A percentile compares a stretch with the other conserved stretches of the same genome.
Evolutionary conservation across 2,888 invertebrate species (phyloP).

Genomic region (Dyspetes luteomarginatus): DNA sequence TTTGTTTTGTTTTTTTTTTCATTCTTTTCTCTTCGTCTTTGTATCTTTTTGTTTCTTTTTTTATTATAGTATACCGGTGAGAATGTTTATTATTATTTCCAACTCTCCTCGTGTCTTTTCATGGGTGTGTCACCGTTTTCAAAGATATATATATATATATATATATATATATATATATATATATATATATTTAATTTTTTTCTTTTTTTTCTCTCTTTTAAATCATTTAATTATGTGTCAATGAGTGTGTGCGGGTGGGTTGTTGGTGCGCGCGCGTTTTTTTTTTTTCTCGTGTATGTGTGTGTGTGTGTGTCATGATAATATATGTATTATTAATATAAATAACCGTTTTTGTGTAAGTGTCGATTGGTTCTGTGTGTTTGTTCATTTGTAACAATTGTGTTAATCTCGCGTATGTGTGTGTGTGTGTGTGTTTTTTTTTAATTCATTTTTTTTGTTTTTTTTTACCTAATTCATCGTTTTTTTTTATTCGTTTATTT

Average conservation of each 20-base stretch:
- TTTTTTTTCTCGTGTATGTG: constrained; percentile 50
- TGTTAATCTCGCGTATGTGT: constrained; percentile 11
- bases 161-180: not conserved
- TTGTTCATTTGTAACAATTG: constrained; percentile 64
- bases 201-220: constrained; percentile 19
- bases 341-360: constrained; percentile 61
- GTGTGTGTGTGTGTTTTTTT: constrained; percentile 35
- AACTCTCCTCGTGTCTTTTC: constrained; percentile 44
- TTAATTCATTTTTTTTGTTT: constrained; percentile 9
- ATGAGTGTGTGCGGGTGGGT: constrained; percentile 70
- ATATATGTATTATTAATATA: constrained; percentile 60
- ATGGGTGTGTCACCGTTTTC: constrained; percentile 59
- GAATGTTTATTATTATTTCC: constrained; percentile 47
- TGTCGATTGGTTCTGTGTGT: constrained; percentile 62
- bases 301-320: constrained; percentile 56
- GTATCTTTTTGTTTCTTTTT: constrained; percentile 57
- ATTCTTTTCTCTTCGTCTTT: constrained; percentile 73
- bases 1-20: constrained; percentile 66
- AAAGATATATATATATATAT: constrained; percentile 36
- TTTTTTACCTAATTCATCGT: not conserved
- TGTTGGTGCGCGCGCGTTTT: constrained; percentile 68
- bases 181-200: not conserved
- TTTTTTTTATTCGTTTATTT: not conserved
- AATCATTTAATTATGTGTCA: constrained; percentile 55
- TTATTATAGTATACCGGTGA: constrained; percentile 62